phyloP scores from a whole-genome alignment of 2,797 vertebrate genomes.

The Epinephelus malabaricus region DNA sequence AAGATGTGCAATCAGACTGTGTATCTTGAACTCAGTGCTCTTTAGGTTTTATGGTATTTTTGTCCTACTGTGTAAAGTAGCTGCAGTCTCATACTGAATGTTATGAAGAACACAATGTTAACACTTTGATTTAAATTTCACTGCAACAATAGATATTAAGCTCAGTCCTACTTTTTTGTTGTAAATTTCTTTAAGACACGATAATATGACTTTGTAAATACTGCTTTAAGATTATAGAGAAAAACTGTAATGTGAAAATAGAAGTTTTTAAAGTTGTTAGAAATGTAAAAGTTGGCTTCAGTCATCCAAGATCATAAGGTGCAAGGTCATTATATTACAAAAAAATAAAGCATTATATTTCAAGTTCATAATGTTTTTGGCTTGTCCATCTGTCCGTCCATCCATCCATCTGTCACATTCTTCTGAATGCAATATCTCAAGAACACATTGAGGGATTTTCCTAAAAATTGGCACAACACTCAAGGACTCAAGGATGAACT shows the following conservation, averaged over 20 bases:
- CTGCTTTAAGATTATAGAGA: neutral
- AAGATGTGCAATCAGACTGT: neutral
- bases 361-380: no score
- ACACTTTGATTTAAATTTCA: neutral
- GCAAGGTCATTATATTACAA: no score
- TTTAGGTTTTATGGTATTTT: neutral
- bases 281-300: neutral
- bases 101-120: neutral
- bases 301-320: no score
- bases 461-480: no score
- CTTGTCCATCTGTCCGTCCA: no score
- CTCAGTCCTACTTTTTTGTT: neutral
- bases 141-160: neutral
- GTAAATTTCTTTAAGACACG: neutral
- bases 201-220: neutral
- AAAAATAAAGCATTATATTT: no score
- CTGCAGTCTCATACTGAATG: neutral
- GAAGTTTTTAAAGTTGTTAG: neutral
- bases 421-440: no score
- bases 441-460: no score
- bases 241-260: neutral
- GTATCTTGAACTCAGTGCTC: constrained; percentile 4
- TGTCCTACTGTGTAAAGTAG: neutral
- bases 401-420: no score
- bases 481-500: no score